Evolutionary conservation across 64 coral and sea anemone genomes (phyloP), one percentile per base, ranked within the genome.

Genomic region (Stichodactyla mertensii): DNA sequence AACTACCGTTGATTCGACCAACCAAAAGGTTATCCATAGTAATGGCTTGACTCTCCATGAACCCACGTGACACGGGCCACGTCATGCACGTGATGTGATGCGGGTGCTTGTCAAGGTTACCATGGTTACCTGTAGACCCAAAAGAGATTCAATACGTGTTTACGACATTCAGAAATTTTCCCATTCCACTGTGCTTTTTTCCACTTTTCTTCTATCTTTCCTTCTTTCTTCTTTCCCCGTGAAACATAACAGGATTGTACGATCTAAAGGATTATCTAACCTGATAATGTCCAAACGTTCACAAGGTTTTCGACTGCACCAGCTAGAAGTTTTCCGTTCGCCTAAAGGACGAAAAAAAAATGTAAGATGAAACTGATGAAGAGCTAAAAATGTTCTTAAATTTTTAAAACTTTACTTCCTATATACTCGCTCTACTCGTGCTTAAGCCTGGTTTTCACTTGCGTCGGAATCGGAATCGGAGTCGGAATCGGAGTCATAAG

Each of bases 61-160:
- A 95, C 19, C 93, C 93, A 87, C 93, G 93, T 64, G 89, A 95
- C 16, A 88, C 55, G 11, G 93, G 93, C 93, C 93, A 95, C 64
- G 93, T 95, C 18, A 95, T 80, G 79, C 89, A 95, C 23, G 93
- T 92, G 82, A 95, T 92, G n/a, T 83, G 45, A 67, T 95, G 93
- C 27, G 93, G 93, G 13, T 95, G 89, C 62, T 88, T 89, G 54
- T 95, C 89, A 19, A 95, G 51, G 79, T 95, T 95, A 52, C 89
- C 88, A 18, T 88, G 93, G 82, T 84, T 84, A 84, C 82, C 82
- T 83, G 51, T 22, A n/a, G 13, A n/a, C 7, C 20, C 18, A 6
- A 13, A 61, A 16, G 18, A 61, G 10, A 18, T 15, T 5, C 5
- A 16, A 61, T 61, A 16, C 11, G 14, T 13, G 18, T 16, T 61